Conservation (phyloP, 2,113 vertebrate species). For the Anas platyrhynchos region DNA sequence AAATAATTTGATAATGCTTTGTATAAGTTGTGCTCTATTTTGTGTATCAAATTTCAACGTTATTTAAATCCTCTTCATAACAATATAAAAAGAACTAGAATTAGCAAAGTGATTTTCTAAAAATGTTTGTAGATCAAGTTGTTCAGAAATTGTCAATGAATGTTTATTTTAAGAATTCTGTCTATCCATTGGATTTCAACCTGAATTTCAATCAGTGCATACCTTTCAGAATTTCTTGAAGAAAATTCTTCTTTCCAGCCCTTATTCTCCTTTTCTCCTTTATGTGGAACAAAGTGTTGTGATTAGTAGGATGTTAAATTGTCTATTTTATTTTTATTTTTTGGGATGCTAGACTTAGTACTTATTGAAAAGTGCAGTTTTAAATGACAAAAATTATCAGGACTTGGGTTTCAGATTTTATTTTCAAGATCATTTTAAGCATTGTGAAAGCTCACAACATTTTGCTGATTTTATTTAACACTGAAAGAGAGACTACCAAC, state of each 20-base stretch:
- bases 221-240: neutral
- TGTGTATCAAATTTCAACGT: neutral
- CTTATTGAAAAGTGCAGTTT: neutral
- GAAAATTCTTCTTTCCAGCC: neutral
- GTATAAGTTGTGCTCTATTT: neutral
- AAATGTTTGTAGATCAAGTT: neutral
- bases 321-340: neutral
- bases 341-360: fast-evolving
- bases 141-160: neutral
- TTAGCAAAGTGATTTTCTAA: neutral
- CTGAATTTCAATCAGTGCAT: neutral
- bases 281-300: neutral
- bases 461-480: neutral
- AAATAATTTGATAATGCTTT: neutral
- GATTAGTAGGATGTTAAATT: neutral
- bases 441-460: neutral
- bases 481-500: neutral
- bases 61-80: neutral
- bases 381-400: neutral
- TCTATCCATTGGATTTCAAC: neutral
- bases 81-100: neutral
- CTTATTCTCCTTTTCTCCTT: neutral
- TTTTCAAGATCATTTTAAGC: neutral
- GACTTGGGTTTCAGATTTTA: neutral
- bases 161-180: neutral